Percentiles rank a stretch among this genome's conserved stretches.
phyloP scores from a whole-genome alignment of 2,113 vertebrate species.

The Rhinogobius similis region DNA sequence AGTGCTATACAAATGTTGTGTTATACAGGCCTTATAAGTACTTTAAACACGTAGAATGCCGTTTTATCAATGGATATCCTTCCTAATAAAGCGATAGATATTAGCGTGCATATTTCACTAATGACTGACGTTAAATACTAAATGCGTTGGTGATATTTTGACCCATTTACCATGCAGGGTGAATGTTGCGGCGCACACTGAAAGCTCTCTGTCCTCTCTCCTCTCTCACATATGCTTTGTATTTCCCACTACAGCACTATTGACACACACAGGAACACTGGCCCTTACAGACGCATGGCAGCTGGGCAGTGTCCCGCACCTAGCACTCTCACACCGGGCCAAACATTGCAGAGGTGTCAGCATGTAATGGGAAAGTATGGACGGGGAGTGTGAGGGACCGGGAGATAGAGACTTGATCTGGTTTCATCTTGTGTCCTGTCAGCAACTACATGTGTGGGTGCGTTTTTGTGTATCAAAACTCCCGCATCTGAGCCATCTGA shows the following conservation, averaged over 20 bases:
- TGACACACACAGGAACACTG: slow-evolving; percentile 39
- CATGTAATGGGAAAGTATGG: slow-evolving; percentile 43
- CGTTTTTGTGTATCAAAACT: slow-evolving; percentile 41
- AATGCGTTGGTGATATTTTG: not conserved
- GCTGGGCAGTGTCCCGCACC: slow-evolving; percentile 9
- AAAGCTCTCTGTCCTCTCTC: slow-evolving; percentile 49
- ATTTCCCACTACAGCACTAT: slow-evolving; percentile 74
- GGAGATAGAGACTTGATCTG: not conserved
- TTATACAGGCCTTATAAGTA: no score
- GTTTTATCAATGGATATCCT: no score
- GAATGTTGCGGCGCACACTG: slow-evolving; percentile 16
- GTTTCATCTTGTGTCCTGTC: not conserved
- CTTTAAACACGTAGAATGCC: no score
- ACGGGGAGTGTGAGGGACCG: slow-evolving; percentile 15
- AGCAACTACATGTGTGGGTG: slow-evolving; percentile 15
- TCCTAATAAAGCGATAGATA: no score
- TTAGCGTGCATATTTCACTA: not conserved
- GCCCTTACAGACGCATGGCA: slow-evolving; percentile 12
- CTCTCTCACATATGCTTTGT: slow-evolving; percentile 74
- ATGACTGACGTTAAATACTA: not conserved
- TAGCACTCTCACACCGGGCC: slow-evolving; percentile 44
- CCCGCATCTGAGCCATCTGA: slow-evolving; percentile 1
- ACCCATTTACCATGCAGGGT: not conserved
- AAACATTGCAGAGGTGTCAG: slow-evolving; percentile 55
- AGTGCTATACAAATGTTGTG: no score